phyloP scores from a whole-genome alignment of 2,797 vertebrate species.

The Phyllotis vaccarum region DNA sequence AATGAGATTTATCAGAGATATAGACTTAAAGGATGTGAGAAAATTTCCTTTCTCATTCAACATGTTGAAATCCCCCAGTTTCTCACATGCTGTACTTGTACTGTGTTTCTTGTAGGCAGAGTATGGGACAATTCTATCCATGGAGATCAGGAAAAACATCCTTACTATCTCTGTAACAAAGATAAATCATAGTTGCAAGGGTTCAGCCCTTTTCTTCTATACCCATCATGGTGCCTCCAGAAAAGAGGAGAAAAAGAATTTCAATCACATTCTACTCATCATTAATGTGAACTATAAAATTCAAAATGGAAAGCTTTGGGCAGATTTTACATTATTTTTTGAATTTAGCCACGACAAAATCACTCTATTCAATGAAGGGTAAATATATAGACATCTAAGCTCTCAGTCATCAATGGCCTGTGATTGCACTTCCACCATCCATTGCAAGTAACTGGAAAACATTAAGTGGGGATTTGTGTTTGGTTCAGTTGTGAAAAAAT shows the following conservation, averaged over 20 bases:
- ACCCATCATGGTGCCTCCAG: neutral
- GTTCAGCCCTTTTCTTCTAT: neutral
- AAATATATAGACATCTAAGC: constrained; percentile 23
- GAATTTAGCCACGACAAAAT: neutral
- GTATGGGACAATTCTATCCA: neutral
- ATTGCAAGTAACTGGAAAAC: constrained; percentile 1
- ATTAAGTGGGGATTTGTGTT: neutral
- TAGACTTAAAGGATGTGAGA: neutral
- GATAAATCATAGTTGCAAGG: neutral
- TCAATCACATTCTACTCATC: neutral
- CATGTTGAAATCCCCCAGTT: neutral
- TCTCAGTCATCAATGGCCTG: neutral
- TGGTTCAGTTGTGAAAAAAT: neutral
- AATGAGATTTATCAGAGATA: neutral
- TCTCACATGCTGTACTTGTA: neutral
- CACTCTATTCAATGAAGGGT: neutral
- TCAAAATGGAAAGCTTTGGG: neutral
- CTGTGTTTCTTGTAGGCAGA: neutral
- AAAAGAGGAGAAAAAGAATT: neutral
- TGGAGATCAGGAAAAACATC: neutral
- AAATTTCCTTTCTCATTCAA: neutral
- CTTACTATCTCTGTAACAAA: neutral
- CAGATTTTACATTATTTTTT: neutral
- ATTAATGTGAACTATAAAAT: neutral
- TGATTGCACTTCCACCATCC: neutral